Conservation (phyloP, 2,113 vertebrate genomes). For the Axis porcinus region DNA sequence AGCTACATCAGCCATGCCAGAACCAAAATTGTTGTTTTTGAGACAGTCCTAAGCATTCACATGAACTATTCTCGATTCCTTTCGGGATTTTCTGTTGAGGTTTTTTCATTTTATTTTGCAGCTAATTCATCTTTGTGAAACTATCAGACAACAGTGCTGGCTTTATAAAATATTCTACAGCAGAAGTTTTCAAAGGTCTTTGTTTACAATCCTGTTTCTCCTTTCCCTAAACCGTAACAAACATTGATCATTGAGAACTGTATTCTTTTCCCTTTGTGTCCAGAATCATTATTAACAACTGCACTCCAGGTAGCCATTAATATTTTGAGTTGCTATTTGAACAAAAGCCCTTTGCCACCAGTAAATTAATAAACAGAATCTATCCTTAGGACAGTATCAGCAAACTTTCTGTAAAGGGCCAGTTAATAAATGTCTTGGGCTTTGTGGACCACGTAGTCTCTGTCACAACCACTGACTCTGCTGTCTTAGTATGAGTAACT, state of each 20-base stretch:
- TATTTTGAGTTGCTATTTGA: conserved; percentile 20
- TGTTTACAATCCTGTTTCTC: neutral
- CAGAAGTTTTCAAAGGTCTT: neutral
- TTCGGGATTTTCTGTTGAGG: neutral
- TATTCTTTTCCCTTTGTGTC: neutral
- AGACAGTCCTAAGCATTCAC: neutral
- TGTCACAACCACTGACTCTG: neutral
- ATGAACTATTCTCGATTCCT: neutral
- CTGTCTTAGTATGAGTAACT: neutral
- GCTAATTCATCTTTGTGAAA: neutral
- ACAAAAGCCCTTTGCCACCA: neutral
- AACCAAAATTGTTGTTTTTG: neutral
- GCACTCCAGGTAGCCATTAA: neutral
- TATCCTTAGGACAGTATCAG: neutral
- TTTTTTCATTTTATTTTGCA: neutral
- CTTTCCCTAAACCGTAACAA: neutral
- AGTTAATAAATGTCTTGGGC: neutral
- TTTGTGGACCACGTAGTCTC: neutral
- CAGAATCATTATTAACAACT: neutral
- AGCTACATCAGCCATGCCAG: neutral
- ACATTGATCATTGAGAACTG: neutral
- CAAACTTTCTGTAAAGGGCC: neutral
- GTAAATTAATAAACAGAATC: neutral
- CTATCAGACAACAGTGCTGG: neutral
- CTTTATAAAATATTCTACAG: neutral